phyloP scores from a whole-genome alignment of 2,888 invertebrate species.

The Prosapia bicincta region DNA sequence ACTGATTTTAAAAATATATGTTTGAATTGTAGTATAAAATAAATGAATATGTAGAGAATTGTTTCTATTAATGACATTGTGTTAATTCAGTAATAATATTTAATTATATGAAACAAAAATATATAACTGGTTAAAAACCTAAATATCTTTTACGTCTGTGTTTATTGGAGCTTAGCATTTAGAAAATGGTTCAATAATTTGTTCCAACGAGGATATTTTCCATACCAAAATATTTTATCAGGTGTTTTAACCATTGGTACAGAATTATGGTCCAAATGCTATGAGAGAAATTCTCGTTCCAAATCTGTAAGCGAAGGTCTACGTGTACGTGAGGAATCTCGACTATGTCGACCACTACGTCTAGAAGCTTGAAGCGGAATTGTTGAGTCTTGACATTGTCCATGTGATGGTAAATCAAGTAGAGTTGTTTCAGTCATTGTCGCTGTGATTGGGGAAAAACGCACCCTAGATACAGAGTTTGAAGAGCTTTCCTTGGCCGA shows the following conservation, averaged over 20 bases:
- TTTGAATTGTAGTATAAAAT: too few species aligned
- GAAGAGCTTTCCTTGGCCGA: constrained; percentile 76
- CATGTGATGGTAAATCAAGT: constrained; percentile 56
- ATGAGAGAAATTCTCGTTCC: constrained; percentile 55
- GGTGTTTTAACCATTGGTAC: not conserved
- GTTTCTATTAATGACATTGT: too few species aligned
- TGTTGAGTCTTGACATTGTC: constrained; percentile 53
- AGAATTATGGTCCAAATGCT: constrained; percentile 42
- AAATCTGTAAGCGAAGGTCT: constrained; percentile 51
- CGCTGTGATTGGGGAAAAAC: constrained; percentile 66
- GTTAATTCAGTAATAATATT: not conserved
- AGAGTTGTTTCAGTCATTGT: constrained; percentile 44
- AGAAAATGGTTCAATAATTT: not conserved
- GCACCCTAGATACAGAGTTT: constrained; percentile 67
- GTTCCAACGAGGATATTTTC: not conserved
- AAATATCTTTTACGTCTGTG: not conserved
- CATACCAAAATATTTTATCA: not conserved
- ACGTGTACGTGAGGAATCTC: constrained; percentile 44
- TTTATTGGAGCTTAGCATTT: not conserved
- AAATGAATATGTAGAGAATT: too few species aligned
- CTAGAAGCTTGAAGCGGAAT: constrained; percentile 52
- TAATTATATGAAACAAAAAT: not conserved
- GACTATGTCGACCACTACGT: constrained; percentile 44
- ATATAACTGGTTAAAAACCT: not conserved
- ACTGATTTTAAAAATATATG: too few species aligned